phyloP scores from a whole-genome alignment of 2,797 vertebrate species.

The Falco cherrug region DNA sequence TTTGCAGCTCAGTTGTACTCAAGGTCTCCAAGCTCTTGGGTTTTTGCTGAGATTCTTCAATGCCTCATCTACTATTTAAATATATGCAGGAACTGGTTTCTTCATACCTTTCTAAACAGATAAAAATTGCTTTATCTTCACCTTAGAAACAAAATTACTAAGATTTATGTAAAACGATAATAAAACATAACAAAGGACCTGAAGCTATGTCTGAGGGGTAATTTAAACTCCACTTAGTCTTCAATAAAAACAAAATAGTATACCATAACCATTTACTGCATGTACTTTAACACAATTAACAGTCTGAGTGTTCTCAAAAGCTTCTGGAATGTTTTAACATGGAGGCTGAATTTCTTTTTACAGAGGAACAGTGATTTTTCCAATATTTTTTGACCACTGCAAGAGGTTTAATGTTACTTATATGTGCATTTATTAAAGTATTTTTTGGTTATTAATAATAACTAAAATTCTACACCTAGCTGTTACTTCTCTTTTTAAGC shows the following conservation, averaged over 20 bases:
- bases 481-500: background rate
- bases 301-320: background rate
- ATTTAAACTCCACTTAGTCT: slow-evolving; percentile 28
- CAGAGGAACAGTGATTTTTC: background rate
- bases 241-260: slow-evolving; percentile 26
- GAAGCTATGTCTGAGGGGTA: background rate
- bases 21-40: background rate
- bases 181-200: background rate
- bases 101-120: background rate
- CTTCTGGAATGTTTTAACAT: background rate
- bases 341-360: background rate
- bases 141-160: background rate
- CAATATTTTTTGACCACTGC: background rate
- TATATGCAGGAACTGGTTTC: background rate
- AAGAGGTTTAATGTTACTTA: background rate
- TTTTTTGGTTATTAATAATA: background rate
- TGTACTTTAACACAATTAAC: slow-evolving; percentile 34
- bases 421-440: background rate
- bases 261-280: slow-evolving; percentile 19
- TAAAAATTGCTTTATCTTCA: background rate
- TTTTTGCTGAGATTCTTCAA: background rate
- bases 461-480: background rate
- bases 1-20: background rate
- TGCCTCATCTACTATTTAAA: background rate
- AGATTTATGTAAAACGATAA: slow-evolving; percentile 1